A percentile compares a stretch with the other conserved stretches of the same genome.
phyloP scores from a whole-genome alignment of 2,888 invertebrate species.

The Cantharis lateralis region DNA sequence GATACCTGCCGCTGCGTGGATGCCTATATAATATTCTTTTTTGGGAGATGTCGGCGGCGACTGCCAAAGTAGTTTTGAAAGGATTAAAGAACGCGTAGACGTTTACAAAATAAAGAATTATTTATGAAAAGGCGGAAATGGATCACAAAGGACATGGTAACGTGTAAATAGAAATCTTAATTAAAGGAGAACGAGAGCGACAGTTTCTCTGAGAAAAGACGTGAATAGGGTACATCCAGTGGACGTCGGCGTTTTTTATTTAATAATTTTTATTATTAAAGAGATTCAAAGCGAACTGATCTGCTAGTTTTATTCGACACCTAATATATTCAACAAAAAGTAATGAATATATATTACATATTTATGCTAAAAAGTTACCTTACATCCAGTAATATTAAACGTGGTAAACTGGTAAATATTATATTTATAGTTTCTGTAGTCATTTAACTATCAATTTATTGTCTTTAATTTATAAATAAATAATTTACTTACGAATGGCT shows the following conservation, averaged over 20 bases:
- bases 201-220: slow-evolving; percentile 12
- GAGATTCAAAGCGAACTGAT: background rate
- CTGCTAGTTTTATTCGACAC: slow-evolving; percentile 4
- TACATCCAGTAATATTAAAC: background rate
- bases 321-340: slow-evolving; percentile 1
- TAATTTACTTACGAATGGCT: background rate
- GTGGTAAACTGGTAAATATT: background rate
- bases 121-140: slow-evolving; percentile 37
- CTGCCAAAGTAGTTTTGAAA: slow-evolving; percentile 32
- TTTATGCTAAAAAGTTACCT: background rate
- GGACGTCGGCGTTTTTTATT: slow-evolving; percentile 8
- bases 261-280: background rate
- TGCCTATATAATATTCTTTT: slow-evolving; percentile 19
- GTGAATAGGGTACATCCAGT: slow-evolving; percentile 7
- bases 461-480: background rate
- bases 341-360: slow-evolving; percentile 3
- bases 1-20: slow-evolving; percentile 23
- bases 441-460: background rate
- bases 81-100: slow-evolving; percentile 37
- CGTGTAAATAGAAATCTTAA: slow-evolving; percentile 34
- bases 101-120: slow-evolving; percentile 41
- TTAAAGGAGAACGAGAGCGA: slow-evolving; percentile 29
- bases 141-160: slow-evolving; percentile 24
- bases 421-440: background rate
- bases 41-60: slow-evolving; percentile 27